Base-by-base conservation (phyloP, 1,140 invertebrate species). In the Cyclargus thomasi region DNA sequence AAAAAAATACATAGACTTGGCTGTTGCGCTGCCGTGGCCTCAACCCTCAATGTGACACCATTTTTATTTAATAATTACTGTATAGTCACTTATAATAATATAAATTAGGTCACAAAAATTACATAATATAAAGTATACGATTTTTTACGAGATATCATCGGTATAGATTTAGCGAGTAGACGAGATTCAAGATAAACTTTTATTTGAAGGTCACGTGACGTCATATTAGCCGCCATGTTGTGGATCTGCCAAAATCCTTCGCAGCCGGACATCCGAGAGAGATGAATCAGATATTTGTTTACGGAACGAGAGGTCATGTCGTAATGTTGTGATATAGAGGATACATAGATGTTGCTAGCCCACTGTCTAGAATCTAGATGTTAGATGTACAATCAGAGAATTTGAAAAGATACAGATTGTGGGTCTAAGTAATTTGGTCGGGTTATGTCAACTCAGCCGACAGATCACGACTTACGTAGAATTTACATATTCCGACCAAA, bases 181-280 rank as follows among this genome's bases (percentile, higher is more conserved):
- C 39, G 39, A 0, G 39, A 39, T 14, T 6, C 1, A 39, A 8
- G 39, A 47, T 47, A 39, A 47, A 47, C 39, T 47, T 57, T 21
- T 55, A 11, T 14, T 53, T 57, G 67, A 68, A 68, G 67, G 67
- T 64, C 67, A 22, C 23, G 20, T 57, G 23, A 59, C 55, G 53
- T 59, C 55, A 59, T 20, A 29, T 4, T 8, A 11, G 11, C 39
- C 10, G 39, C 11, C 53, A 57, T 21, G 16, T 17, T 57, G 63
- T 20, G 63, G 64, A 23, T 23, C 63, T 69, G 67, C 67, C 67
- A 64, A 69, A 69, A 69, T 69, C 53, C 47, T 64, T 64, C 53
- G 29, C 18, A 62, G 64, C 67, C 67, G 67, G 67, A 69, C 67
- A 69, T 69, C 67, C 67, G 67, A 69, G 57, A 17, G 17, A 35